Conservation (phyloP, 2,797 vertebrate genomes). For the Bovichtus diacanthus region DNA sequence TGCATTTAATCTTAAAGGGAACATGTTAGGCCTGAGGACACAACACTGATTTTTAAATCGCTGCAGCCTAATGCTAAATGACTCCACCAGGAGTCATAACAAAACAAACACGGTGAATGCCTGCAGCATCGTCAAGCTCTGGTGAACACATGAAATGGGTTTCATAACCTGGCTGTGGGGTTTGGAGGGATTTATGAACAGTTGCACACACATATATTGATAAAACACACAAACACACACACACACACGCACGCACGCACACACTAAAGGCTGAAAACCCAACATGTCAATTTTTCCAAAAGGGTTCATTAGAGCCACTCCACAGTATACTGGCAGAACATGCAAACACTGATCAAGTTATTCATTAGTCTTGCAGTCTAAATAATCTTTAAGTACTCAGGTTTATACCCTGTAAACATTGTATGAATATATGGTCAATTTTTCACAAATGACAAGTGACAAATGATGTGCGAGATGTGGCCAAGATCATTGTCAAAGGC, state of each 20-base stretch:
- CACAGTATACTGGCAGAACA: background rate
- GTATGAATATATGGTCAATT: background rate
- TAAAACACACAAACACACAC: constrained; percentile 6
- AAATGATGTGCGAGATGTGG: background rate
- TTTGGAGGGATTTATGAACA: constrained; percentile 34
- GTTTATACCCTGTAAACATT: background rate
- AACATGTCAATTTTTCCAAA: constrained; percentile 1
- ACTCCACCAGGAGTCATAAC: constrained; percentile 52
- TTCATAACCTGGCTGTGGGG: constrained; percentile 43
- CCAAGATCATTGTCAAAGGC: background rate
- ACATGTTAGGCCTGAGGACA: constrained; percentile 34
- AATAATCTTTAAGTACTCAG: constrained; percentile 2
- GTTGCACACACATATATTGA: constrained; percentile 5
- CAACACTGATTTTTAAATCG: constrained; percentile 41
- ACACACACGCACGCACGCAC: background rate
- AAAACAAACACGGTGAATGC: constrained; percentile 44
- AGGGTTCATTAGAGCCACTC: background rate
- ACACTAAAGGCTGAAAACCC: background rate
- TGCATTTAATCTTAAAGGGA: constrained; percentile 37
- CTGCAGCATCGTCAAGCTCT: constrained; percentile 53
- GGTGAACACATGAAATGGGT: constrained; percentile 58
- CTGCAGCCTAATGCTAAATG: constrained; percentile 47
- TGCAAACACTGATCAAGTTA: constrained; percentile 5
- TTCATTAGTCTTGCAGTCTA: background rate
- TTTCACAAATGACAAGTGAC: constrained; percentile 13